Conservation (phyloP, 2,113 vertebrate species). For the Tragulus kanchil region DNA sequence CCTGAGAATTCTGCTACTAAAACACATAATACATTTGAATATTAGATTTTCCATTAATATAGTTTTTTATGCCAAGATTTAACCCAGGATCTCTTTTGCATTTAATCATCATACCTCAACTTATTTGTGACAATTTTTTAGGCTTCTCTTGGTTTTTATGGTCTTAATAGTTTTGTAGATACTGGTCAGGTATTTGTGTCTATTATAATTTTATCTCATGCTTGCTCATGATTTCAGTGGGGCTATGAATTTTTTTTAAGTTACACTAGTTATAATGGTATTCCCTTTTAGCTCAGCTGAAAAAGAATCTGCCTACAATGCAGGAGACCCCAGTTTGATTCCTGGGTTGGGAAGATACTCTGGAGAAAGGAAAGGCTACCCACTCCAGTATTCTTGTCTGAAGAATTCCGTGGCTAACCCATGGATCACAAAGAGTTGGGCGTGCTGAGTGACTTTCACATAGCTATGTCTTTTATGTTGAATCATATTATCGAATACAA, state of each 20-base stretch:
- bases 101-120: neutral
- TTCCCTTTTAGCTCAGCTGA: too few species aligned
- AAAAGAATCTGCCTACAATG: too few species aligned
- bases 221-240: neutral
- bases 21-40: neutral
- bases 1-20: neutral
- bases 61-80: neutral
- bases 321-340: too few species aligned
- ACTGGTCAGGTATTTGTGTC: neutral
- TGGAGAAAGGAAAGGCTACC: too few species aligned
- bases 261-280: too few species aligned
- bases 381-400: too few species aligned
- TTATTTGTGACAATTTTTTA: neutral
- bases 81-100: neutral
- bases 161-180: neutral
- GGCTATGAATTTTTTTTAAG: neutral
- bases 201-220: neutral
- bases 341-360: too few species aligned
- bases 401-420: too few species aligned
- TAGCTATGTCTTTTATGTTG: neutral
- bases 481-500: neutral
- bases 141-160: neutral
- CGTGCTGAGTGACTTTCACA: neutral
- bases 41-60: neutral
- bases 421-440: too few species aligned